Percentiles rank a stretch among this genome's conserved stretches.
Evolutionary conservation across 2,797 vertebrate species (phyloP).

Genomic region (Triplophysa bombifrons): DNA sequence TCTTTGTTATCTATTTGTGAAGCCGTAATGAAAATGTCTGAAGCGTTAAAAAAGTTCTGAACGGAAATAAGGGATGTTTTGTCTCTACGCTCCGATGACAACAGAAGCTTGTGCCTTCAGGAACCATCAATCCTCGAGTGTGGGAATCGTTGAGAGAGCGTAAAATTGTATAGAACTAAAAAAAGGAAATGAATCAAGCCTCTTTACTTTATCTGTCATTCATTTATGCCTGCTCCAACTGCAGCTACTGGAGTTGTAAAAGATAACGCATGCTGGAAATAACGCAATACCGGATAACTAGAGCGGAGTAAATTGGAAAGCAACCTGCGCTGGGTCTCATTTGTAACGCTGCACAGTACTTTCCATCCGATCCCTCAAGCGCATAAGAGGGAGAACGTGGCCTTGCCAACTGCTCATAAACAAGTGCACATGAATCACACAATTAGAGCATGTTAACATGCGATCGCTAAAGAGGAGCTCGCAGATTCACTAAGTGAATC

Average conservation of each 20-base stretch:
- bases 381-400: background rate
- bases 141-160: slow-evolving; percentile 21
- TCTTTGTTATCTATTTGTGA: slow-evolving; percentile 39
- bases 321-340: slow-evolving; percentile 34
- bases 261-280: background rate
- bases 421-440: slow-evolving; percentile 28
- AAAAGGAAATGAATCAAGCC: slow-evolving; percentile 5
- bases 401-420: slow-evolving; percentile 23
- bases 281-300: slow-evolving; percentile 35
- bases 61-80: slow-evolving; percentile 37
- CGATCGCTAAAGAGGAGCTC: slow-evolving; percentile 7
- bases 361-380: slow-evolving; percentile 44
- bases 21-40: slow-evolving; percentile 14
- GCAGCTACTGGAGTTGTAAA: slow-evolving; percentile 3
- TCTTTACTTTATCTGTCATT: background rate
- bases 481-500: slow-evolving; percentile 16
- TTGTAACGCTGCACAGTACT: slow-evolving; percentile 40
- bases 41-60: slow-evolving; percentile 20
- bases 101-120: slow-evolving; percentile 30
- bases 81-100: slow-evolving; percentile 34
- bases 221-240: background rate
- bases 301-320: slow-evolving; percentile 50
- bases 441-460: slow-evolving; percentile 27
- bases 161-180: slow-evolving; percentile 26
- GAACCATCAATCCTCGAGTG: slow-evolving; percentile 26